A percentile compares a stretch with the other conserved stretches of the same genome.
Evolutionary conservation across 2,888 invertebrate genomes (phyloP).

Genomic region (Laothoe populi): DNA sequence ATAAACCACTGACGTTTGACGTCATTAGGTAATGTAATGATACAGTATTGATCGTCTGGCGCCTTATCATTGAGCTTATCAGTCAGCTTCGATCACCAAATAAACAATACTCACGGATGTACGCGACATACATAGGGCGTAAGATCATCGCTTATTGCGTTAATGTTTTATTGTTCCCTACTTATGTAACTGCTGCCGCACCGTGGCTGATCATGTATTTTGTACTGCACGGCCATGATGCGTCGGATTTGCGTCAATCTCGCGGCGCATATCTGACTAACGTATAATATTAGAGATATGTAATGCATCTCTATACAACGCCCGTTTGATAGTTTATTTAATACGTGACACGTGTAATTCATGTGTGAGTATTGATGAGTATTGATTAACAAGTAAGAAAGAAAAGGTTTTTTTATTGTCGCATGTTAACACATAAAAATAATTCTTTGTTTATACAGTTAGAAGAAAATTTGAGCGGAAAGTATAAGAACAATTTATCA

Average conservation of each 20-base stretch:
- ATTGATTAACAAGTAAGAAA: background rate
- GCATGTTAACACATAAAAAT: background rate
- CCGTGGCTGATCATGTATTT: constrained; percentile 51
- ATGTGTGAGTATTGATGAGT: no score
- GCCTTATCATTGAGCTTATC: constrained; percentile 48
- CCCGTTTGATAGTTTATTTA: constrained; percentile 23
- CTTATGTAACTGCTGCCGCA: constrained; percentile 47
- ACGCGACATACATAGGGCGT: constrained; percentile 37
- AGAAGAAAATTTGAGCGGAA: background rate
- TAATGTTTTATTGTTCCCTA: constrained; percentile 45
- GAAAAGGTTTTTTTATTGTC: no score
- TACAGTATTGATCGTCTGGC: constrained; percentile 27
- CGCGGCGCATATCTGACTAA: constrained; percentile 58
- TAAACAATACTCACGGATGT: constrained; percentile 25
- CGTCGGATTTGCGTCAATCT: constrained; percentile 65
- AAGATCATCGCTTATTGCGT: constrained; percentile 54
- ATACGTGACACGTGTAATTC: constrained; percentile 19
- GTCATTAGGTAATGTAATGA: constrained; percentile 12
- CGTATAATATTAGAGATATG: constrained; percentile 53
- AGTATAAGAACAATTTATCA: no score
- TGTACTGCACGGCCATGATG: constrained; percentile 53
- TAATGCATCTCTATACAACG: constrained; percentile 27
- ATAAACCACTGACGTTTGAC: background rate
- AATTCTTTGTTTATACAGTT: background rate
- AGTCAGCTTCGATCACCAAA: constrained; percentile 35